phyloP scores from a whole-genome alignment of 2,888 invertebrate genomes.

The Sisyra nigra region DNA sequence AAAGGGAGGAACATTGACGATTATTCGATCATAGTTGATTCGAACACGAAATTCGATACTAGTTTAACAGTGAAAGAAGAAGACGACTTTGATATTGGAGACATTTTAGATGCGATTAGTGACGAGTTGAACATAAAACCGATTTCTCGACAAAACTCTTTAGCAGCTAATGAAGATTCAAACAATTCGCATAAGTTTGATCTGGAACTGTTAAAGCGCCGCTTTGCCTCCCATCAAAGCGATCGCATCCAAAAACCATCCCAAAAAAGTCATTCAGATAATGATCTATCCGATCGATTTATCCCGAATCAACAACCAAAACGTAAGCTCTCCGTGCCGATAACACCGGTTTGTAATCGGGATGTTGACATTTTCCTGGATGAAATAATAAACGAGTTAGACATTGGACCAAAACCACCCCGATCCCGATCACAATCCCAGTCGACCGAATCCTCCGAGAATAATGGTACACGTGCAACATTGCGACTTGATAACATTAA shows the following conservation, averaged over 20 bases:
- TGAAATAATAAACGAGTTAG: conserved; percentile 3
- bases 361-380: conserved; percentile 4
- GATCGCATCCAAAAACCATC: not conserved
- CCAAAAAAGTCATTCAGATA: conserved; percentile 4
- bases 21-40: not conserved
- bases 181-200: not conserved
- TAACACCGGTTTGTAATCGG: not conserved
- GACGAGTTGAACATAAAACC: conserved; percentile 2
- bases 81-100: not conserved
- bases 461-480: too few relatives aligned
- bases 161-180: not conserved
- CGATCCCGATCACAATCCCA: not conserved
- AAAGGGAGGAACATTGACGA: not conserved
- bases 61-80: not conserved
- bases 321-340: not conserved
- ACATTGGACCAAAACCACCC: conserved; percentile 6
- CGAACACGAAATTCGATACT: not conserved
- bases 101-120: conserved; percentile 3
- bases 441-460: not conserved
- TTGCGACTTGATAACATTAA: not conserved
- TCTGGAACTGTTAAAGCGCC: not conserved
- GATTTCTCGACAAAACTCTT: not conserved
- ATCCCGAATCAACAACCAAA: not conserved
- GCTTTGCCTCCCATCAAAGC: too few relatives aligned
- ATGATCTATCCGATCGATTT: conserved; percentile 1